Conservation (phyloP, 2,113 vertebrate genomes). For the Bujurquina vittata region DNA sequence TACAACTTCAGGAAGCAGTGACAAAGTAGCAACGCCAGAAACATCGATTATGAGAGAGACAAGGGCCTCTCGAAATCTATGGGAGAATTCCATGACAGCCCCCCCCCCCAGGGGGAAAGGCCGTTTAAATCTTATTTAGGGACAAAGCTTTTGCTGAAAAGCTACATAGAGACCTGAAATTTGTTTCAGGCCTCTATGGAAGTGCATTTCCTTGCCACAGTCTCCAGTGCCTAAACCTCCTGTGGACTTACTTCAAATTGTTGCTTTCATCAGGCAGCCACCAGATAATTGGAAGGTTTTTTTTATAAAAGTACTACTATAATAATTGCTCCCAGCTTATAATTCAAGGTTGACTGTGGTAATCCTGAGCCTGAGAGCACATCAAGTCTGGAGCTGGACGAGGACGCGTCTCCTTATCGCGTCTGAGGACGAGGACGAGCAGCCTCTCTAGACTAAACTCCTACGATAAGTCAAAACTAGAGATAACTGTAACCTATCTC, state of each 20-base stretch:
- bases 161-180: neutral
- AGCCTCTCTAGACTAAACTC: neutral
- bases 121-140: neutral
- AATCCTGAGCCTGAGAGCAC: neutral
- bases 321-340: neutral
- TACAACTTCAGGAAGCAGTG: neutral
- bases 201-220: rapidly evolving
- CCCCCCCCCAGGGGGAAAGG: neutral
- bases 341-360: neutral
- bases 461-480: neutral
- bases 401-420: neutral
- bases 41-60: neutral
- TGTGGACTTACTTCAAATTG: no score
- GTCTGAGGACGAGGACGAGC: neutral
- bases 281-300: neutral
- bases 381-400: neutral
- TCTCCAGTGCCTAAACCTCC: no score
- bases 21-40: neutral
- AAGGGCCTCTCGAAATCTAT: neutral
- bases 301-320: neutral
- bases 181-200: neutral
- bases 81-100: neutral
- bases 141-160: neutral
- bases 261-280: neutral
- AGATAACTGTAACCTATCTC: neutral